These are phyloP conservation scores for Pseudomyrmex pallidus DNA, from an alignment of 1,140 invertebrate species.

Conservation along the genomic window DNA sequence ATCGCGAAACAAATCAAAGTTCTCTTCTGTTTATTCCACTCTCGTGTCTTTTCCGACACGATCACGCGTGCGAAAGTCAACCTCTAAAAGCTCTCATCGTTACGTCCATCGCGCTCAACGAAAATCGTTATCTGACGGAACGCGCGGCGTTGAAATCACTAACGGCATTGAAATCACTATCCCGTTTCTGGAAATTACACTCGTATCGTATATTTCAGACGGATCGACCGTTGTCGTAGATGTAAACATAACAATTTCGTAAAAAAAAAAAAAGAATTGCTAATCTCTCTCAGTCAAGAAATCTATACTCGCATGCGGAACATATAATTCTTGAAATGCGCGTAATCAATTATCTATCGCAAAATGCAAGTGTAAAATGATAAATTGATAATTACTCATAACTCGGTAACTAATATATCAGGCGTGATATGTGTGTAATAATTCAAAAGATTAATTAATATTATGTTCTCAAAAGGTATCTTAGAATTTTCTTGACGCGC, in stretches of 20 bases:
- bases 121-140: neutral
- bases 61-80: constrained; percentile 28
- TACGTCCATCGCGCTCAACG: constrained; percentile 19
- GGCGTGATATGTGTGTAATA: no score
- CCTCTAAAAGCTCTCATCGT: constrained; percentile 38
- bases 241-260: no score
- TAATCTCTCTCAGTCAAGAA: neutral
- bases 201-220: neutral
- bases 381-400: constrained; percentile 7
- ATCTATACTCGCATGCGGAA: neutral
- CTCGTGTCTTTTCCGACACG: constrained; percentile 6
- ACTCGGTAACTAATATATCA: constrained; percentile 10
- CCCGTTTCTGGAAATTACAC: no score
- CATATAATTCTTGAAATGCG: neutral
- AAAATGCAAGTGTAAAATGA: neutral
- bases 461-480: neutral
- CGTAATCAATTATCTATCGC: constrained; percentile 1
- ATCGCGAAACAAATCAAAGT: no score
- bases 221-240: no score
- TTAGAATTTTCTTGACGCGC: neutral
- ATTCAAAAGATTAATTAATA: neutral
- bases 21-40: no score
- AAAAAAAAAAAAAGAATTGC: no score
- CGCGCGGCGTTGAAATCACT: no score
- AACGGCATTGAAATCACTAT: constrained; percentile 1